Base-by-base conservation (phyloP, 2,113 vertebrate genomes). In the Corythaixoides concolor region DNA sequence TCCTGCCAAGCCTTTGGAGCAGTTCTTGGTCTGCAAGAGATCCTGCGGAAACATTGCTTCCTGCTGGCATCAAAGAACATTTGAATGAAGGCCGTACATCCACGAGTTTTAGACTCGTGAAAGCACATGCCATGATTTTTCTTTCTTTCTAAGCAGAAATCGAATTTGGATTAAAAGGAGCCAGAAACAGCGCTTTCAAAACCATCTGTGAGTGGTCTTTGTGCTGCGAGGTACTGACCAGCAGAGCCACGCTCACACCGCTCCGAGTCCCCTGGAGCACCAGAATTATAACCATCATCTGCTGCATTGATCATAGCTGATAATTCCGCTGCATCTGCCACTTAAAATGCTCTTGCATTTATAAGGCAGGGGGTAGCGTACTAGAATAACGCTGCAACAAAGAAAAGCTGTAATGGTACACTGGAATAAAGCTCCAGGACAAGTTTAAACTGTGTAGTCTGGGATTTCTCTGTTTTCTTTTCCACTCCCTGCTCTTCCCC, bases 31-130 rank as follows among this genome's bases (percentile, higher is more conserved):
- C 92, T 90, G 74, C 1, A 56, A 81, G 74, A 39, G 69, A 85
- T 62, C 86, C 92, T 13, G 0, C 9, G 30, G 86, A 94, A 93
- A 73, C 39, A 28, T 50, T 28, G 83, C 92, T 96, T 96, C 96
- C 94, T 79, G 94, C 94, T 96, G 96, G 43, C 95, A 92, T 93
- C 96, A 95, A 92, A 93, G 3, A 79, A 26, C 66, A 6, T 62
- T 47, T 90, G 84, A 95, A 92, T 50, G 69, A 89, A 69, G 69
- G 77, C 89, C 5, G 19, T n/a, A 23, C 11, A 41, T 89, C 86
- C 66, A 21, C 85, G 43, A 68, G 32, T 37, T 56, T 85, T 3
- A 81, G 37, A 53, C 66, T 91, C 52, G 73, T 35, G 84, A 89
- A 87, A 95, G 77, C 3, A 2, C 28, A 21, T 18, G 35, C 74